These are phyloP conservation scores for Argentina silus DNA, from an alignment of 2,797 vertebrate species.

Conservation along the genomic window DNA sequence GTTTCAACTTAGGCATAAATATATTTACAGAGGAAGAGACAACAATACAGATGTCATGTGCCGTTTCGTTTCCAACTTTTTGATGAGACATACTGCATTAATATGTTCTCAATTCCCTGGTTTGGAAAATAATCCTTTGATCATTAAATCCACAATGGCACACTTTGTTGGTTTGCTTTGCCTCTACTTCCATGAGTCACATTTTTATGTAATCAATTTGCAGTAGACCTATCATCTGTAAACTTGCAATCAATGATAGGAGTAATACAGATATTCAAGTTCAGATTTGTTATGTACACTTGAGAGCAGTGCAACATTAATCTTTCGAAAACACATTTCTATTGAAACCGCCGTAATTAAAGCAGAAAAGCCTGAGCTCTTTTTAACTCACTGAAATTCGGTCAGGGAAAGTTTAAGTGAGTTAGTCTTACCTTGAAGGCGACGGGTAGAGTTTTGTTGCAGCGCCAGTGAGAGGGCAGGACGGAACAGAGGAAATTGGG, in stretches of 20 bases:
- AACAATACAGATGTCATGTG: too few species aligned
- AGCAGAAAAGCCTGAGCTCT: not conserved
- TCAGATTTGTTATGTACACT: not conserved
- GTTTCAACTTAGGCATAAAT: too few species aligned
- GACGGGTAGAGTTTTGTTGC: slow-evolving; percentile 96
- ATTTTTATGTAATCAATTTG: not conserved
- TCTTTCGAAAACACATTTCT: not conserved
- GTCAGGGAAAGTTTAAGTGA: not conserved
- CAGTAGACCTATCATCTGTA: not conserved
- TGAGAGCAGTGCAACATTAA: not conserved
- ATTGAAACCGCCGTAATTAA: not conserved
- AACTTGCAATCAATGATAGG: not conserved
- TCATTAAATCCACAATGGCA: not conserved
- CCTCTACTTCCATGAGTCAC: not conserved
- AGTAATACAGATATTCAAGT: not conserved
- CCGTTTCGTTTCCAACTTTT: not conserved
- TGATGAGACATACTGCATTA: not conserved
- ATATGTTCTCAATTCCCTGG: not conserved
- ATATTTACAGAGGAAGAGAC: too few species aligned
- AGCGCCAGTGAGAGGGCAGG: slow-evolving; percentile 93
- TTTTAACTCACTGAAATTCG: not conserved
- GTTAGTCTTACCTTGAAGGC: slow-evolving; percentile 90
- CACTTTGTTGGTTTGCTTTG: not conserved
- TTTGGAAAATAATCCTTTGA: not conserved
- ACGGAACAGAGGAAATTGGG: slow-evolving; percentile 96